Base-by-base conservation (phyloP, 2,797 vertebrate genomes). In the Crypturellus tataupa region DNA sequence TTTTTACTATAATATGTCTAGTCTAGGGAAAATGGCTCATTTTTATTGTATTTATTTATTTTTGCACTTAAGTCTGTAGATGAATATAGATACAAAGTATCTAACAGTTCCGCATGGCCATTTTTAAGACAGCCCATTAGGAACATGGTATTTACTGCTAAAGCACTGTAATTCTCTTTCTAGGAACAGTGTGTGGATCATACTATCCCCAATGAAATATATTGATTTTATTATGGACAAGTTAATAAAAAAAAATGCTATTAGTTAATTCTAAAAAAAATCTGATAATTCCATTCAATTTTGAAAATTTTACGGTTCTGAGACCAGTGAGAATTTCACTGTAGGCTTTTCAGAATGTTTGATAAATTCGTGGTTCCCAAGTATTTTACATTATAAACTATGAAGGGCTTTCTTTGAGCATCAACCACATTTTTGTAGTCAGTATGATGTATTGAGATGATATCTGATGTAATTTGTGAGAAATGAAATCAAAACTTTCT, bases 261-360 rank as follows among this genome's bases (percentile, higher is more conserved):
- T 55, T 69, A 7, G 7, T 98, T 17, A 44, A 17, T 44, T 44
- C 16, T 44, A 21, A 98, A 85, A 77, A 89, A 80, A 97, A 97
- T 96, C 98, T 98, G 96, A 79, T 93, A 98, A 97, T 75, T 98
- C 40, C 56, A 8, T 64, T 94, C 89, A 86, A 79, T 97, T 96
- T 96, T 98, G 93, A 95, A 98, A 98, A 96, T 98, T 97, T 98
- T 98, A 88, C 90, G 95, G 92, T 92, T 97, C 96, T 98, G 90
- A 97, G 84, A 94, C 77, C 93, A 96, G 97, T 97, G 96, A 93
- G 90, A 98, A 97, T 98, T 97, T 97, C 93, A 93, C 97, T 97
- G 96, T 95, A 94, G 95, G 94, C 90, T 97, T 94, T 95, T 80
- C 46, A 86, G 76, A 87, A 84, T 47, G 58, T 8, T 12, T 91